Conservation (phyloP, 2,113 vertebrate genomes). For the Pipa parva region DNA sequence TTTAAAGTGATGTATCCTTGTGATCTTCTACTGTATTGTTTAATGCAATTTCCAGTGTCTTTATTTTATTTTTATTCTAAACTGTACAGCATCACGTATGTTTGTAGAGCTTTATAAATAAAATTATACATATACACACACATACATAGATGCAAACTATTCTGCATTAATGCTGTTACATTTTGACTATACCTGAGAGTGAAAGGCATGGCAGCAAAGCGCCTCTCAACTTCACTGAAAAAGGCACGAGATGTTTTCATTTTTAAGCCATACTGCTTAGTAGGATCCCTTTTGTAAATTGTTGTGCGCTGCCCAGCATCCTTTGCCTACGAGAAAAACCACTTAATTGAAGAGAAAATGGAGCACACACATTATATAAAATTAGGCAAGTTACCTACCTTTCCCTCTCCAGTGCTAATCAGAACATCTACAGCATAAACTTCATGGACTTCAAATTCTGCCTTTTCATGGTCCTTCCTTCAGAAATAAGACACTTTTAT, state of each 20-base stretch:
- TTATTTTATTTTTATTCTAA: no score
- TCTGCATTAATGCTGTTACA: no score
- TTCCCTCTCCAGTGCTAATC: conserved; percentile 92
- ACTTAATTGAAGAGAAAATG: no score
- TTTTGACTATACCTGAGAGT: conserved; percentile 77
- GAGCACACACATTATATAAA: neutral
- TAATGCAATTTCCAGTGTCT: no score
- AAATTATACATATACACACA: no score
- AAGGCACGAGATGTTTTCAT: conserved; percentile 97
- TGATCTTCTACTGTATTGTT: no score
- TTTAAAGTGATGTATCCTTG: no score
- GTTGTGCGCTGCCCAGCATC: conserved; percentile 94
- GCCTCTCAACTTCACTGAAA: conserved; percentile 93
- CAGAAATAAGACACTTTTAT: no score
- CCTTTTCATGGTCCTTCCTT: conserved; percentile 98
- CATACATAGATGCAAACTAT: no score
- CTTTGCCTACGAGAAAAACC: conserved; percentile 71
- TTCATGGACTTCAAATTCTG: conserved; percentile 95
- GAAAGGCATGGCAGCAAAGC: conserved; percentile 95
- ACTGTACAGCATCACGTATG: no score
- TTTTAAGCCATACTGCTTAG: conserved; percentile 93
- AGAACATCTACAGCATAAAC: conserved; percentile 96
- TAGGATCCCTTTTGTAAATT: conserved; percentile 94
- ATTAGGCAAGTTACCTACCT: conserved; percentile 63
- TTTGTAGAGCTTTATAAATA: no score